phyloP scores from a whole-genome alignment of 2,797 vertebrate species.

The Propithecus deckenii region DNA sequence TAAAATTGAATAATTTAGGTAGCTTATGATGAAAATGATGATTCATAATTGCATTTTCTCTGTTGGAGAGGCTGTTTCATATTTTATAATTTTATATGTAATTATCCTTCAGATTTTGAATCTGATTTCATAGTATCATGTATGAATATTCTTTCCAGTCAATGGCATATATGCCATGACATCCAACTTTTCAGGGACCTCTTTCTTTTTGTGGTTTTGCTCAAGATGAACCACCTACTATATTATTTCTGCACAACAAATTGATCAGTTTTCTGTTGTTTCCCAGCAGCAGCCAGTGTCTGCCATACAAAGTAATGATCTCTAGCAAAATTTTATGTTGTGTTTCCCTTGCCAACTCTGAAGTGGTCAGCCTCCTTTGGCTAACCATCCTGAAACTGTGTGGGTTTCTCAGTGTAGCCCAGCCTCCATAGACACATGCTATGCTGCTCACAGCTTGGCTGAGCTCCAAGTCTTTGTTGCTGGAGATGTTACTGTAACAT shows the following conservation, averaged over 20 bases:
- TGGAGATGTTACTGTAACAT: slow-evolving; percentile 65
- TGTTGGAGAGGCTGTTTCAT: not conserved
- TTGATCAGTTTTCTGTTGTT: slow-evolving; percentile 57
- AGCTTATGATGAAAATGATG: not conserved
- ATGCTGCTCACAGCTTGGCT: slow-evolving; percentile 44
- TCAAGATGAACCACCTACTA: slow-evolving; percentile 31
- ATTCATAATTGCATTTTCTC: not conserved
- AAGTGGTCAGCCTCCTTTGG: slow-evolving; percentile 66
- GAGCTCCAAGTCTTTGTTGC: slow-evolving; percentile 64
- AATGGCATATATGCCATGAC: not conserved
- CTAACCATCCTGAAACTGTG: not conserved
- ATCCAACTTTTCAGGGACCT: not conserved
- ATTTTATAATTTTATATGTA: not conserved
- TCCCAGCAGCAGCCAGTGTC: slow-evolving; percentile 38
- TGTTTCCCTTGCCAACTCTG: slow-evolving; percentile 47
- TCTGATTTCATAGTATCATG: not conserved
- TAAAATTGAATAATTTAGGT: not conserved
- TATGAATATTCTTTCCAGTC: not conserved
- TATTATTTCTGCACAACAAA: slow-evolving; percentile 58
- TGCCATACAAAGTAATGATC: slow-evolving; percentile 56
- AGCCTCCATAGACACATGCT: not conserved
- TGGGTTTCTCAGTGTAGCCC: slow-evolving; percentile 2
- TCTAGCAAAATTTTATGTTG: slow-evolving; percentile 46
- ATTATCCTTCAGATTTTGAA: not conserved
- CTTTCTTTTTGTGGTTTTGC: slow-evolving; percentile 50